A percentile compares a stretch with the other conserved stretches of the same genome.
These are phyloP conservation scores for Corapipo altera DNA, from an alignment of 2,113 vertebrate genomes.

Conservation along the genomic window DNA sequence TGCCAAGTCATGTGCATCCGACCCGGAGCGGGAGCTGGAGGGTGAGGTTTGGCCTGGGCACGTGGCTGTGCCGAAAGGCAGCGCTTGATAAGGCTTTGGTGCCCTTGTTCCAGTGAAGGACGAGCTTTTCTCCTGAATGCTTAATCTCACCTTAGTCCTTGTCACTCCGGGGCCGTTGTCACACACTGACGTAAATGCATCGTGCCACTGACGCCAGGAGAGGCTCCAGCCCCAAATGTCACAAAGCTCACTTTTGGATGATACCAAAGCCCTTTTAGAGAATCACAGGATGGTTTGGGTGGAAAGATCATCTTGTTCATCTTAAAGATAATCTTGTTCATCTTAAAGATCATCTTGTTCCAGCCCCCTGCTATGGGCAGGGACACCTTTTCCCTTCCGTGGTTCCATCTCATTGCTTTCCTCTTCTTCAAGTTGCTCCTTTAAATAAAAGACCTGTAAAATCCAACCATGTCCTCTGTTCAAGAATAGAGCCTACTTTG, in stretches of 20 bases:
- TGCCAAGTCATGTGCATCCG: neutral
- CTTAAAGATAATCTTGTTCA: neutral
- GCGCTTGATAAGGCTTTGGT: neutral
- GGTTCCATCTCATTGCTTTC: neutral
- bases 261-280: neutral
- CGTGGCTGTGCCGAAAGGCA: neutral
- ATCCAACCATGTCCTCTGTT: accelerated
- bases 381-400: accelerated
- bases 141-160: constrained; percentile 15
- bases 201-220: neutral
- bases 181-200: neutral
- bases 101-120: neutral
- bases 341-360: neutral
- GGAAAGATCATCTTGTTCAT: neutral
- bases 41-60: neutral
- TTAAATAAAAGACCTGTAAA: neutral
- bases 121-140: neutral
- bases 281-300: neutral
- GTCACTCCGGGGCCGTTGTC: neutral
- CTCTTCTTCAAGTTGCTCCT: neutral
- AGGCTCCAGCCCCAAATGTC: neutral
- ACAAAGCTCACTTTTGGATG: neutral
- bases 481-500: accelerated
- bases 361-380: neutral
- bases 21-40: neutral